Evolutionary conservation across 2,113 vertebrate genomes (phyloP), one percentile per base, ranked within the genome.

Genomic region (Formicarius rufipectus): DNA sequence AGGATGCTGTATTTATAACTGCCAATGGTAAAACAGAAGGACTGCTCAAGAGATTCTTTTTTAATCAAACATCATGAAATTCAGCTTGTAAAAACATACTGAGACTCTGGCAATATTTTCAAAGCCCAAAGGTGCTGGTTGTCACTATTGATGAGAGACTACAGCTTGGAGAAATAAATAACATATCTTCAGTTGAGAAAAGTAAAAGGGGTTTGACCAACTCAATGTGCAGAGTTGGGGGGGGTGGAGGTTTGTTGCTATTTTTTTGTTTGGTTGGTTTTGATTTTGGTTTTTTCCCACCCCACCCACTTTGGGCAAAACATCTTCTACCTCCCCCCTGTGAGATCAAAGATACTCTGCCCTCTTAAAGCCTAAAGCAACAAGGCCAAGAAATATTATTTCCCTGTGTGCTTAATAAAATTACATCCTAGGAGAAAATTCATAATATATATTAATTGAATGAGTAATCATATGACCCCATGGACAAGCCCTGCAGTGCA

Each of bases 131-230:
- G 45, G 64, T 83, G 27, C 44, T 63, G 10, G 55, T 59, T 27
- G 49, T 35, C 72, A 69, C 35, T 53, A 9, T 1, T 87, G 50
- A 84, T 69, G 68, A 89, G 35, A 89, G 14, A 84, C 30, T 78
- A 52, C 33, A 86, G 31, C 66, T 86, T 79, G 42, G 66, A 82
- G 76, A 23, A 91, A 47, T n/a, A 87, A 93, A 92, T 50, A 77
- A 83, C 40, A 22, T 14, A 49, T 8, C 66, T 83, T 72, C 35
- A 72, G 78, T 27, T 21, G 25, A 78, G 42, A 66, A 56, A 47
- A 55, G 19, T 16, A 60, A 37, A 66, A 66, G 47, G 27, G 8
- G 8, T 39, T 79, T 73, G 58, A 69, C 17, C 6, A 78, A 67
- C 4, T 33, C 7, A 59, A 88, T 78, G 42, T 17, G 4, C 6